Percentiles rank a stretch among this genome's conserved stretches.
These are phyloP conservation scores for Gasterosteus aculeatus DNA, from an alignment of 2,113 vertebrate species.

Conservation along the genomic window DNA sequence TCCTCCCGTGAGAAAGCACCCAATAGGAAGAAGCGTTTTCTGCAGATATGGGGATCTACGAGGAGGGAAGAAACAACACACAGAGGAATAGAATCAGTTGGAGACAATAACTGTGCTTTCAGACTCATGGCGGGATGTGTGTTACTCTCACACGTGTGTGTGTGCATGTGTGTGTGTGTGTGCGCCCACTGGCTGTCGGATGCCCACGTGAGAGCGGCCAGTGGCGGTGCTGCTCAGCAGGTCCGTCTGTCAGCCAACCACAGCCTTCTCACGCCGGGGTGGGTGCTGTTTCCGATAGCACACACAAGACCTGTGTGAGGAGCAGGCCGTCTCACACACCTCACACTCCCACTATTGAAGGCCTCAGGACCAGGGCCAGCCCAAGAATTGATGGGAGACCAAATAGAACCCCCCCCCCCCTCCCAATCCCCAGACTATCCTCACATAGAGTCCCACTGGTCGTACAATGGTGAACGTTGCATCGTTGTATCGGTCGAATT, in stretches of 20 bases:
- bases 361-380: conserved; percentile 19
- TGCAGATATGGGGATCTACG: conserved; percentile 21
- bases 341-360: conserved; percentile 21
- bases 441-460: neutral
- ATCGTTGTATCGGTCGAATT: neutral
- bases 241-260: conserved; percentile 59
- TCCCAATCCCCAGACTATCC: neutral
- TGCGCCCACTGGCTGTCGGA: conserved; percentile 26
- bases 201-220: conserved; percentile 37
- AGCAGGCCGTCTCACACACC: conserved; percentile 20
- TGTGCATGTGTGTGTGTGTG: neutral
- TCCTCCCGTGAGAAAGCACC: conserved; percentile 56
- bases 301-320: conserved; percentile 45
- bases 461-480: neutral
- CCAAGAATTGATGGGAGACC: conserved; percentile 22
- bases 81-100: neutral
- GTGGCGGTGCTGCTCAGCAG: conserved; percentile 33
- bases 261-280: conserved; percentile 61
- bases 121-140: neutral
- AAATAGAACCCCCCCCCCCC: conserved; percentile 9
- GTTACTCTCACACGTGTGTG: conserved; percentile 16
- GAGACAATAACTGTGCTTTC: neutral
- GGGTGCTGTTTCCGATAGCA: conserved; percentile 45
- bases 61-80: neutral
- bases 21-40: conserved; percentile 47